Evolutionary conservation across 1,140 invertebrate species (phyloP).

Genomic region (Dendrolimus kikuchii): DNA sequence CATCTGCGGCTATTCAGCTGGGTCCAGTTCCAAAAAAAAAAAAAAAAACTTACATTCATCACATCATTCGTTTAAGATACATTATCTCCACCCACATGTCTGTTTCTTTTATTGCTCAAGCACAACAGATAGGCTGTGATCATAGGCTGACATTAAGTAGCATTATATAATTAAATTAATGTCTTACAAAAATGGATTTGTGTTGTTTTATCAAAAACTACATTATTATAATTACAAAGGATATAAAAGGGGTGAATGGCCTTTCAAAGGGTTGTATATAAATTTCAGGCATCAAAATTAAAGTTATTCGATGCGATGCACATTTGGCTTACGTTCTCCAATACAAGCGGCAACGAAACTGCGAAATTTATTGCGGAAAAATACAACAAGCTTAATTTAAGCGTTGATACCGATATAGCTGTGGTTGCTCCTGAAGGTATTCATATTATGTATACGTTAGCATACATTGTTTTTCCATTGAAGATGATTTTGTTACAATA

Average conservation of each 20-base stretch:
- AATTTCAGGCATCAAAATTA: slow-evolving; percentile 22
- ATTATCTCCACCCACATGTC: too few relatives aligned
- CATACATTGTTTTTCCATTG: neutral
- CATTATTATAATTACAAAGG: slow-evolving; percentile 2
- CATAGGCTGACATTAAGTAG: too few relatives aligned
- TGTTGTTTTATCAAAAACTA: too few relatives aligned
- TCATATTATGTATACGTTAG: neutral
- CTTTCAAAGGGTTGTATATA: neutral
- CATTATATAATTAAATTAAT: too few relatives aligned
- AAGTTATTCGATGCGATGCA: slow-evolving; percentile 38
- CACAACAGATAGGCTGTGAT: too few relatives aligned
- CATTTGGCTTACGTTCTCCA: slow-evolving; percentile 36
- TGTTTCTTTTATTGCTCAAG: too few relatives aligned
- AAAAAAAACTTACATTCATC: too few relatives aligned
- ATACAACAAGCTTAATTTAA: slow-evolving; percentile 34
- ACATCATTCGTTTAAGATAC: too few relatives aligned
- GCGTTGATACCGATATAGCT: slow-evolving; percentile 42
- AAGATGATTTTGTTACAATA: neutral
- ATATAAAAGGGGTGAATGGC: too few relatives aligned
- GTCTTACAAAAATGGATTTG: too few relatives aligned
- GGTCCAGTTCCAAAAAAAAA: too few relatives aligned
- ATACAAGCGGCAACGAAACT: slow-evolving; percentile 6
- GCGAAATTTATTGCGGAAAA: slow-evolving; percentile 13
- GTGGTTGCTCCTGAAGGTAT: slow-evolving; percentile 28
- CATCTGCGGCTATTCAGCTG: too few relatives aligned